Evolutionary conservation across 2,797 vertebrate genomes (phyloP).

Genomic region (Neosilurus mollespiculum): DNA sequence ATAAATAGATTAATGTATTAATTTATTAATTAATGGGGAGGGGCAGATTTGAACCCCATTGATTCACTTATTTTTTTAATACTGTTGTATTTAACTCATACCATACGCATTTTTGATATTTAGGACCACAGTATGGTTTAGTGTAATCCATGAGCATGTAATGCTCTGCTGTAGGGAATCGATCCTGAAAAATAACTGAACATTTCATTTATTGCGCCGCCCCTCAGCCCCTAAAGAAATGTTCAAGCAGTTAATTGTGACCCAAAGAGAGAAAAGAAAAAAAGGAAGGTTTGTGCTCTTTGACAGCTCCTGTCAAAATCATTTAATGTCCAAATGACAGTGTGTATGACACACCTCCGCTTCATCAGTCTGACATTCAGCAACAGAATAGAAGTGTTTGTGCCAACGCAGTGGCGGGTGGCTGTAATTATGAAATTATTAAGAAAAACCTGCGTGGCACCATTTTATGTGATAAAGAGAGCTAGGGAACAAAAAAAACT

Average conservation of each 20-base stretch:
- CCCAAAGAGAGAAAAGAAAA: not conserved
- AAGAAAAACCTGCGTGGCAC: conserved; percentile 35
- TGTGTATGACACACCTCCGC: conserved; percentile 5
- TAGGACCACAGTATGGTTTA: not conserved
- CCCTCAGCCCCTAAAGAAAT: no score
- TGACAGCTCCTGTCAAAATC: conserved; percentile 15
- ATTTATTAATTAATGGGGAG: no score
- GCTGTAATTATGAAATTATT: conserved; percentile 50
- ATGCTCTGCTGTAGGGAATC: no score
- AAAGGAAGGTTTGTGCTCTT: conserved; percentile 9
- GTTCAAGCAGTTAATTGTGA: not conserved
- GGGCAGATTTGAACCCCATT: no score
- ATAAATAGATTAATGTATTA: no score
- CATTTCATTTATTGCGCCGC: no score
- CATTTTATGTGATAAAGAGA: conserved; percentile 23
- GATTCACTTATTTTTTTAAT: no score
- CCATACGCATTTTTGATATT: not conserved
- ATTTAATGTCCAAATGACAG: conserved; percentile 9
- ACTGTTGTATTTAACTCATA: no score
- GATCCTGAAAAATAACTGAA: no score
- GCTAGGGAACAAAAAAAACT: conserved; percentile 3
- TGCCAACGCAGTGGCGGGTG: conserved; percentile 26
- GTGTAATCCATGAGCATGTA: not conserved
- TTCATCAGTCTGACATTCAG: conserved; percentile 3
- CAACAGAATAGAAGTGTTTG: conserved; percentile 33